A percentile compares a stretch with the other conserved stretches of the same genome.
phyloP scores from a whole-genome alignment of 1,140 invertebrate species.

The Atopsyche davidsoni region DNA sequence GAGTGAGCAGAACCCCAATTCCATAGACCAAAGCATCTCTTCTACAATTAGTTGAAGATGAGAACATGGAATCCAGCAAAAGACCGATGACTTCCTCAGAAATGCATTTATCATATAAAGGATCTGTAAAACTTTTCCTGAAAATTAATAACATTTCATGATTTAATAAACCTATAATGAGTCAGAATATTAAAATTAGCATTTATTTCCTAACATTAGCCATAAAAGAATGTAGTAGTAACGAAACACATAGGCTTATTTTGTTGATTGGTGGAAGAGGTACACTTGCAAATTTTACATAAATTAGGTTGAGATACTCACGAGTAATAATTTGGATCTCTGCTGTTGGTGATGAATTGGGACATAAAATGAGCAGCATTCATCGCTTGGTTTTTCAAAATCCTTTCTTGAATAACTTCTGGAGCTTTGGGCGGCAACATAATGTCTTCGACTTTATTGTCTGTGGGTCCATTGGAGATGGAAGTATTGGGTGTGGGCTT shows the following conservation, averaged over 20 bases:
- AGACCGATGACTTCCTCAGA: slow-evolving; percentile 22
- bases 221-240: no score
- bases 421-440: neutral
- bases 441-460: neutral
- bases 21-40: slow-evolving; percentile 35
- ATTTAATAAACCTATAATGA: no score
- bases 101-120: slow-evolving; percentile 20
- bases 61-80: slow-evolving; percentile 39
- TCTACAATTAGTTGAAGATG: slow-evolving; percentile 31
- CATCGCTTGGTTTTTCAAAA: slow-evolving; percentile 14
- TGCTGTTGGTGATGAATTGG: slow-evolving; percentile 22
- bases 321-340: slow-evolving; percentile 19
- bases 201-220: no score
- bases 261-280: no score
- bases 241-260: no score
- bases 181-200: no score
- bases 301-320: no score
- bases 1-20: slow-evolving; percentile 34
- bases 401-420: no score
- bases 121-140: slow-evolving; percentile 8
- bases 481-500: no score
- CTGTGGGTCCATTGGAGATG: no score
- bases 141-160: slow-evolving; percentile 5
- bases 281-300: no score
- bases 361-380: slow-evolving; percentile 26